Evolutionary conservation across 2,113 vertebrate genomes (phyloP).

Genomic region (Petromus typicus): DNA sequence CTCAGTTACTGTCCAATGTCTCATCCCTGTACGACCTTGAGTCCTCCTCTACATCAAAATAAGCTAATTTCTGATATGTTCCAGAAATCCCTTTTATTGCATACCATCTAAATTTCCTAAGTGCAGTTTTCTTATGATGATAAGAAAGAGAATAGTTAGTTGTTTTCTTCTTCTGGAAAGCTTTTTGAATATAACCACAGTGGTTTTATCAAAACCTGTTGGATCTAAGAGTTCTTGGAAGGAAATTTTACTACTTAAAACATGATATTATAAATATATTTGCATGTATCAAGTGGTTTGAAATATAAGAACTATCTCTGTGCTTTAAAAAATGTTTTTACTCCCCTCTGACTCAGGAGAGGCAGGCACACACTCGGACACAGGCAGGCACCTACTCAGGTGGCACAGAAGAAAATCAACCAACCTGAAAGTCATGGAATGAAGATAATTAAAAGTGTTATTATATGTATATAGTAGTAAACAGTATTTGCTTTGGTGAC

Average conservation of each 20-base stretch:
- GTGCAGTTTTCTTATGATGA: background rate
- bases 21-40: background rate
- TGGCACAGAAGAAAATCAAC: slow-evolving; percentile 20
- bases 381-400: background rate
- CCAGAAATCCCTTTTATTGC: slow-evolving; percentile 1
- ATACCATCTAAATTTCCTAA: background rate
- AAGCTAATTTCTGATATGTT: background rate
- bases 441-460: slow-evolving; percentile 69
- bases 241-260: background rate
- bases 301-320: background rate
- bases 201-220: background rate
- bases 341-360: background rate
- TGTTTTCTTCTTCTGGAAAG: background rate
- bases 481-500: slow-evolving; percentile 74
- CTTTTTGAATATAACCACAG: background rate
- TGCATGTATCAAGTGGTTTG: background rate
- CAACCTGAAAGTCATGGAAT: slow-evolving; percentile 60
- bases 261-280: background rate
- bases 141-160: background rate
- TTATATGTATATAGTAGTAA: slow-evolving; percentile 58
- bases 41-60: background rate
- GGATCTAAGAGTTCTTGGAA: background rate
- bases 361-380: background rate
- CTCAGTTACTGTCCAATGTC: background rate
- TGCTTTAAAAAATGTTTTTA: background rate